Percentiles rank a stretch among this genome's conserved stretches.
These are phyloP conservation scores for Hyposoter didymator DNA, from an alignment of 2,888 invertebrate genomes.

Conservation along the genomic window DNA sequence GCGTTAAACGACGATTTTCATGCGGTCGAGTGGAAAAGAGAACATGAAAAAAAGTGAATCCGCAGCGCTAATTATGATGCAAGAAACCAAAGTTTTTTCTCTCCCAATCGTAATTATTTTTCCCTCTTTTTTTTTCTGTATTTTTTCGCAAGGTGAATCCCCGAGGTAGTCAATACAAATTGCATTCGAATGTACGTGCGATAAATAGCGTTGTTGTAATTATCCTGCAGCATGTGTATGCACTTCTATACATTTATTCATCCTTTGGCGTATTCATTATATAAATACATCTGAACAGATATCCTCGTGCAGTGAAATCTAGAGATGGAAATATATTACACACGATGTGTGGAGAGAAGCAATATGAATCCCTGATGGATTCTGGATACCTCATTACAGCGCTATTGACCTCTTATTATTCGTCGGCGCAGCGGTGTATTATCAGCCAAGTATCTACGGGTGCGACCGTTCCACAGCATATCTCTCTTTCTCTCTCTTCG, in stretches of 20 bases:
- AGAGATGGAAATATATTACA: conserved; percentile 17
- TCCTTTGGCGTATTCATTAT: not conserved
- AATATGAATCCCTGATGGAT: conserved; percentile 73
- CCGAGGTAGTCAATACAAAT: conserved; percentile 50
- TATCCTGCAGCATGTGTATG: conserved; percentile 19
- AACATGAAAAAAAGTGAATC: not conserved
- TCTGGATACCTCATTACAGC: conserved; percentile 78
- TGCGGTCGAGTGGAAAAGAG: not conserved
- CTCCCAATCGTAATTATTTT: conserved; percentile 19
- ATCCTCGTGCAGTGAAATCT: not conserved
- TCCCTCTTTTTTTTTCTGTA: not conserved
- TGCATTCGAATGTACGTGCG: conserved; percentile 54
- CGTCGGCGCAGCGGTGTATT: conserved; percentile 69
- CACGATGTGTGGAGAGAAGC: conserved; percentile 6
- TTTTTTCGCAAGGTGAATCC: conserved; percentile 18
- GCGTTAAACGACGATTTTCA: no score
- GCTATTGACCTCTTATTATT: conserved; percentile 81
- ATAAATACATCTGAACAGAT: not conserved
- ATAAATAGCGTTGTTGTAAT: conserved; percentile 59
- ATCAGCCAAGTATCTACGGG: conserved; percentile 56
- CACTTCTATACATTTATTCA: not conserved
- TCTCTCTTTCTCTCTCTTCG: not conserved
- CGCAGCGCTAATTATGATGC: not conserved
- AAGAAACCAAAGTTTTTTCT: not conserved
- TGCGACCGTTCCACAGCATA: conserved; percentile 15